Conservation (phyloP, 1,140 invertebrate genomes). For the Magallana angulata region DNA sequence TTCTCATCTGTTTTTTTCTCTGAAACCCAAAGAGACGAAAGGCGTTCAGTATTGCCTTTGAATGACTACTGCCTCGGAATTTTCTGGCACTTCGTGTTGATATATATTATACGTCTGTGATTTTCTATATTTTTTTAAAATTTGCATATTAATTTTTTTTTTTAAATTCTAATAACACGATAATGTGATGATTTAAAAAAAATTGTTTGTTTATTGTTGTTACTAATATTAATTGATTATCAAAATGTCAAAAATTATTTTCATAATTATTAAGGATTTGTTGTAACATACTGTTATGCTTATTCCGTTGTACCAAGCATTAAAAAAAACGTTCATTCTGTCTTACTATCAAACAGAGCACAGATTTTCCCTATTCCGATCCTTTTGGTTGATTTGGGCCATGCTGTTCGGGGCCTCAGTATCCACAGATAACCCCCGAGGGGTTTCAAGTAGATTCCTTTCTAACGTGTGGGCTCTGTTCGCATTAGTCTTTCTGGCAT, state of each 20-base stretch:
- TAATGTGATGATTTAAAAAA: no score
- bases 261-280: no score
- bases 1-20: no score
- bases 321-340: not conserved
- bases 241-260: no score
- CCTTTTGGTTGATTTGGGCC: conserved; percentile 99
- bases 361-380: conserved; percentile 96
- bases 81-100: not conserved
- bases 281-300: no score
- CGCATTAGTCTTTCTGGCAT: conserved; percentile 83
- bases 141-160: not conserved
- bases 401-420: conserved; percentile 98
- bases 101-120: not conserved
- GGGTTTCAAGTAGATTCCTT: conserved; percentile 95
- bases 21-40: no score
- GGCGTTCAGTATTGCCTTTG: not conserved
- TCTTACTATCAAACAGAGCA: conserved; percentile 77
- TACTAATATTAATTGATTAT: no score
- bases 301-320: no score
- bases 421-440: conserved; percentile 95
- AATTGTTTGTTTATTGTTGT: no score
- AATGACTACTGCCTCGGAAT: not conserved
- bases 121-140: not conserved
- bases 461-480: conserved; percentile 99
- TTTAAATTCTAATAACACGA: no score